phyloP scores from a whole-genome alignment of 2,113 vertebrate species.

The Anas platyrhynchos region DNA sequence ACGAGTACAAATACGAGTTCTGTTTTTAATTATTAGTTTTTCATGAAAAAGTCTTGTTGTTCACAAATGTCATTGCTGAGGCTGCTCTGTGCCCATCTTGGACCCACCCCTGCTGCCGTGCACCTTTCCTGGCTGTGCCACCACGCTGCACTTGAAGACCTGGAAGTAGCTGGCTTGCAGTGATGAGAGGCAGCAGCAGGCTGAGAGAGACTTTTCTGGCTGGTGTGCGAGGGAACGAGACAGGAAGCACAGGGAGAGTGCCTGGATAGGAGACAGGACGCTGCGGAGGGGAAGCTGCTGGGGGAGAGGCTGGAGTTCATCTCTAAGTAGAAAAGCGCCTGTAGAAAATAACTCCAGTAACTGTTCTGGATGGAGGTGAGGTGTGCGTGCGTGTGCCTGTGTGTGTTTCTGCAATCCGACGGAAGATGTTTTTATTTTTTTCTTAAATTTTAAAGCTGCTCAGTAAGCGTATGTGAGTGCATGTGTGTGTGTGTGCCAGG shows the following conservation, averaged over 20 bases:
- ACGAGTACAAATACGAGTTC: background rate
- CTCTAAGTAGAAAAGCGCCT: background rate
- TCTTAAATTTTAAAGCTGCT: background rate
- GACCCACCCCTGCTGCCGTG: background rate
- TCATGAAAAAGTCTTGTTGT: background rate
- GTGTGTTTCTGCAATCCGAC: background rate
- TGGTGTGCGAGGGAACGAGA: background rate
- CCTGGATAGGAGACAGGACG: background rate
- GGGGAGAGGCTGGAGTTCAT: background rate
- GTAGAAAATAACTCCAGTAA: background rate
- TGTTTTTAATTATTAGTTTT: background rate
- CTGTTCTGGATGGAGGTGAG: background rate
- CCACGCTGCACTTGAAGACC: background rate
- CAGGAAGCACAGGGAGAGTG: background rate
- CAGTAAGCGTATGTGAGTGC: background rate
- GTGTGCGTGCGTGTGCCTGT: background rate
- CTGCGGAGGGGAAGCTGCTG: background rate
- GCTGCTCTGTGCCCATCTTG: constrained; percentile 5
- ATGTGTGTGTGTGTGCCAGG: background rate
- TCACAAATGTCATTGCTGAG: background rate
- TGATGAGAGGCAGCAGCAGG: background rate
- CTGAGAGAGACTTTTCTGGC: background rate
- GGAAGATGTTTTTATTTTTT: no score
- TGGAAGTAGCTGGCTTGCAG: background rate
- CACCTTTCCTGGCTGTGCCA: background rate